phyloP scores from a whole-genome alignment of 2,113 vertebrate species.

The Rhea americana region DNA sequence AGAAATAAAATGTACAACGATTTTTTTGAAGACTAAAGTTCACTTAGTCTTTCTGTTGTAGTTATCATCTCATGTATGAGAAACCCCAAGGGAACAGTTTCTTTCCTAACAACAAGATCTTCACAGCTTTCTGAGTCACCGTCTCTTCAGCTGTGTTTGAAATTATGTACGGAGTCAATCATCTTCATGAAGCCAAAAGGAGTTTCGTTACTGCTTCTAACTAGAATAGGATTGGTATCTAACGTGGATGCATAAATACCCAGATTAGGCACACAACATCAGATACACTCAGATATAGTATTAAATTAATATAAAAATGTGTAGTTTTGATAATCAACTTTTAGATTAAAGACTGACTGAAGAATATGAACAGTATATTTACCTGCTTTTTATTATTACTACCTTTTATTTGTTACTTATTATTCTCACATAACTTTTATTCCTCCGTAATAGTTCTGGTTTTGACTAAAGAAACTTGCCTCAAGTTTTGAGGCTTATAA shows the following conservation, averaged over 20 bases:
- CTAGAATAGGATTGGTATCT: neutral
- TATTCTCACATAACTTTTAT: neutral
- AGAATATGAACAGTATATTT: neutral
- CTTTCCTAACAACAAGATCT: conserved; percentile 29
- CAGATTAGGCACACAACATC: neutral
- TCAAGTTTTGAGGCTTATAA: neutral
- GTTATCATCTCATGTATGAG: neutral
- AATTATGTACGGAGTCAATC: neutral
- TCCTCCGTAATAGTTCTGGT: neutral
- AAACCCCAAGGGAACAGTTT: conserved; percentile 34
- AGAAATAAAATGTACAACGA: neutral
- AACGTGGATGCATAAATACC: neutral
- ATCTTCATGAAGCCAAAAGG: neutral
- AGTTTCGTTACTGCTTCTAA: neutral
- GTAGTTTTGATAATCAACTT: neutral
- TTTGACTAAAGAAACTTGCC: neutral
- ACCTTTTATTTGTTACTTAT: neutral
- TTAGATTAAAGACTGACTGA: neutral
- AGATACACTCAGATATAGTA: neutral
- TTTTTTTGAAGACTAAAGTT: neutral
- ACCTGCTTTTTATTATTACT: neutral
- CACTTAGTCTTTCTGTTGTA: neutral
- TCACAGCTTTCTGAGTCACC: conserved; percentile 2
- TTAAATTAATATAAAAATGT: neutral
- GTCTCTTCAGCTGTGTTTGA: conserved; percentile 15